Evolutionary conservation across 2,888 invertebrate genomes (phyloP).

Genomic region (Yponomeuta evonymella): DNA sequence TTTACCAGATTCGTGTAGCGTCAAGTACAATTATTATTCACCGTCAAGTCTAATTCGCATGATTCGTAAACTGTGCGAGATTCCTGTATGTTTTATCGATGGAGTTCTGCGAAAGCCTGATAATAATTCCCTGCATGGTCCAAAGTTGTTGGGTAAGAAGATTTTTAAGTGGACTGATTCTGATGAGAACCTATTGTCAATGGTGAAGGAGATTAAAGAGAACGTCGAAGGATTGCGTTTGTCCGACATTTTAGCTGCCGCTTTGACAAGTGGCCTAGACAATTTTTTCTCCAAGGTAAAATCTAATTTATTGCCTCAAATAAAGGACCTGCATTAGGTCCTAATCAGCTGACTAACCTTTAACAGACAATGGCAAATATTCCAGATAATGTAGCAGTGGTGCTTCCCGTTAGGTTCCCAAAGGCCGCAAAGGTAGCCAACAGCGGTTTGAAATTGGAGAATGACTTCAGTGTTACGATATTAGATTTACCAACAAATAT

Average conservation of each 20-base stretch:
- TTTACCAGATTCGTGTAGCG: constrained; percentile 28
- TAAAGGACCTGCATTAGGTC: neutral
- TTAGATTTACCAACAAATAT: constrained; percentile 55
- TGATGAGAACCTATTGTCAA: constrained; percentile 46
- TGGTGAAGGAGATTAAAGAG: constrained; percentile 49
- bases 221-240: constrained; percentile 47
- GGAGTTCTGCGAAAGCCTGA: constrained; percentile 46
- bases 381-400: constrained; percentile 46
- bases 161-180: constrained; percentile 51
- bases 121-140: constrained; percentile 60
- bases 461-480: constrained; percentile 68
- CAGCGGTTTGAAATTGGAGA: constrained; percentile 41
- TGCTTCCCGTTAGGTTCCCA: constrained; percentile 45
- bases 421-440: constrained; percentile 23
- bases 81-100: constrained; percentile 40
- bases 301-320: neutral
- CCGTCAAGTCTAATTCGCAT: constrained; percentile 32
- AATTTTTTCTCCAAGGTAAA: constrained; percentile 55
- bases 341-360: constrained; percentile 22
- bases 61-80: constrained; percentile 36
- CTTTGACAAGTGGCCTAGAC: constrained; percentile 63
- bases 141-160: constrained; percentile 56
- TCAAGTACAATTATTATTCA: constrained; percentile 21
- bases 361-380: constrained; percentile 36
- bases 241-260: constrained; percentile 62